phyloP scores from a whole-genome alignment of 2,113 vertebrate species.

The Percina caprodes region DNA sequence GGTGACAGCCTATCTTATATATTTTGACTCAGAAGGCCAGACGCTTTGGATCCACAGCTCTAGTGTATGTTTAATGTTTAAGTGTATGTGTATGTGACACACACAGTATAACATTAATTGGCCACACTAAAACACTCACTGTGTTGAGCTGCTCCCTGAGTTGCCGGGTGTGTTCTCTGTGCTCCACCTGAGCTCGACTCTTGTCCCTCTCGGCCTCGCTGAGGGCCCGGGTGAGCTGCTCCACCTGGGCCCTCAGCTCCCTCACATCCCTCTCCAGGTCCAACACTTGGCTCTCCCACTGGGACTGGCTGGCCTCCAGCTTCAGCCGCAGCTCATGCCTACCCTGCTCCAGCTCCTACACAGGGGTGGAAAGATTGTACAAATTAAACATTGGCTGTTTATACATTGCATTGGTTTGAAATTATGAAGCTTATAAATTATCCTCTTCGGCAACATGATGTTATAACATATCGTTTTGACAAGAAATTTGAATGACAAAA shows the following conservation, averaged over 20 bases:
- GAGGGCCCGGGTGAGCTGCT: constrained; percentile 73
- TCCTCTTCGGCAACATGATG: too few species aligned
- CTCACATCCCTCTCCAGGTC: constrained; percentile 83
- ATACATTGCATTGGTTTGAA: not conserved
- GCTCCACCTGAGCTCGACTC: constrained; percentile 64
- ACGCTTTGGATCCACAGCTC: constrained; percentile 12
- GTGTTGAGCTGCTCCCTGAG: constrained; percentile 80
- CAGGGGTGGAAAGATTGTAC: not conserved
- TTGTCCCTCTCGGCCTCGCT: constrained; percentile 74
- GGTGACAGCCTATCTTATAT: constrained; percentile 49
- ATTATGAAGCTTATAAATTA: not conserved
- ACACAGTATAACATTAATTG: not conserved
- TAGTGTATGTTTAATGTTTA: too few species aligned
- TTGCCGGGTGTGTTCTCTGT: constrained; percentile 65
- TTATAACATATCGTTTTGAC: not conserved
- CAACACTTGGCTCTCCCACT: constrained; percentile 84
- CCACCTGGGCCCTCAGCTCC: constrained; percentile 77
- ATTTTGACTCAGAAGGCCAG: not conserved
- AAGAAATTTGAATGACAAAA: not conserved
- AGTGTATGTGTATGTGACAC: too few species aligned
- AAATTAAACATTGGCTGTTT: not conserved
- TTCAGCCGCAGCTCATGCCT: constrained; percentile 80
- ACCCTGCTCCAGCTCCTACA: constrained; percentile 84
- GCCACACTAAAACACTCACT: constrained; percentile 67
- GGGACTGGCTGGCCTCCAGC: constrained; percentile 77